phyloP scores from a whole-genome alignment of 1,140 invertebrate species.

The Brachionus paranguensis region DNA sequence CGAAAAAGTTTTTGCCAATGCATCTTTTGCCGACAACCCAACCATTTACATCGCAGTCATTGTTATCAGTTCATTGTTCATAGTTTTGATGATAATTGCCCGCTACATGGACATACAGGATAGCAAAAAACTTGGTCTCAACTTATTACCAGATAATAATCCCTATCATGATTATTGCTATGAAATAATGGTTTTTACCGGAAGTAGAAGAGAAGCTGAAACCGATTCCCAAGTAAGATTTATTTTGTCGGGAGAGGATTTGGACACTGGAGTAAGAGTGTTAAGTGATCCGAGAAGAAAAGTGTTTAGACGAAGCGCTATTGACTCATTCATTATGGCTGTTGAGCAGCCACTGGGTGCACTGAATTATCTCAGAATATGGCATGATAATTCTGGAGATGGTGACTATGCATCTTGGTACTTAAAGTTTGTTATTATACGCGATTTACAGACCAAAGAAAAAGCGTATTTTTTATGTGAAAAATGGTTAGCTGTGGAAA shows the following conservation, averaged over 20 bases:
- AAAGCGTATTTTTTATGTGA: constrained; percentile 56
- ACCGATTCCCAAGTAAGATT: constrained; percentile 41
- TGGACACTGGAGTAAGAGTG: neutral
- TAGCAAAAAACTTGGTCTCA: constrained; percentile 49
- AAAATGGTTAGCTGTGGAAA: constrained; percentile 54
- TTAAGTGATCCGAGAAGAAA: constrained; percentile 40
- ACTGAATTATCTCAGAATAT: constrained; percentile 58
- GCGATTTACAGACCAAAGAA: constrained; percentile 59
- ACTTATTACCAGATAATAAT: constrained; percentile 46
- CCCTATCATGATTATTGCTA: constrained; percentile 46
- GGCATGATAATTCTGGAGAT: constrained; percentile 61
- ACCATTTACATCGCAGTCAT: constrained; percentile 60
- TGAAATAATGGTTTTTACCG: constrained; percentile 48
- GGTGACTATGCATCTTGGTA: constrained; percentile 59
- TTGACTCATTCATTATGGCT: constrained; percentile 59
- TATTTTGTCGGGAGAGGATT: constrained; percentile 39
- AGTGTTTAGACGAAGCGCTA: constrained; percentile 48
- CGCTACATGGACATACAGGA: constrained; percentile 57
- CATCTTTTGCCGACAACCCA: constrained; percentile 59
- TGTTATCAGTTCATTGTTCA: constrained; percentile 55
- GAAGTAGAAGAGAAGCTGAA: constrained; percentile 44
- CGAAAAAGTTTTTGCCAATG: constrained; percentile 53
- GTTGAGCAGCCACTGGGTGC: constrained; percentile 55
- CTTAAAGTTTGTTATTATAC: constrained; percentile 57
- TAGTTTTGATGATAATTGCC: constrained; percentile 57